Percentiles rank a stretch among this genome's conserved stretches.
Evolutionary conservation across 2,113 vertebrate species (phyloP).

Genomic region (Lepisosteus osseus): DNA sequence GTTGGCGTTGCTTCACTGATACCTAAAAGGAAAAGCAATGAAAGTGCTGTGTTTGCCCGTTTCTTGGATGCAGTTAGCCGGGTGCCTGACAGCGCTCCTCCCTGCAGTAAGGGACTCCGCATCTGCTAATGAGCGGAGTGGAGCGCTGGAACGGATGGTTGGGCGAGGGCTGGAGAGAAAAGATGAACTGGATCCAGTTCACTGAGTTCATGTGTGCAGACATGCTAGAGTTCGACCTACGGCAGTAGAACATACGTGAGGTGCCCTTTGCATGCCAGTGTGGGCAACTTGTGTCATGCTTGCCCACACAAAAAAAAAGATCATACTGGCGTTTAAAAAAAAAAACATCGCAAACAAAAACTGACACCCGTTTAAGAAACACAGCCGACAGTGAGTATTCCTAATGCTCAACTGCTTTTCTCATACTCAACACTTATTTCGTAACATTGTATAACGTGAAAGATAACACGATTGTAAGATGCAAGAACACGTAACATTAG

Average conservation of each 20-base stretch:
- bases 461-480: too few species aligned
- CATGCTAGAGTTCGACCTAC: neutral
- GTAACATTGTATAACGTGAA: too few species aligned
- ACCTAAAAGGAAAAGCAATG: neutral
- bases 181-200: neutral
- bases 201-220: too few species aligned
- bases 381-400: too few species aligned
- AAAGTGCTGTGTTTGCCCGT: slow-evolving; percentile 11
- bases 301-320: neutral
- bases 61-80: slow-evolving; percentile 16
- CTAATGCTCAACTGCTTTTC: too few species aligned
- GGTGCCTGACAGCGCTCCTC: slow-evolving; percentile 21
- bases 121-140: slow-evolving; percentile 13
- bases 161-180: neutral
- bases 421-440: too few species aligned
- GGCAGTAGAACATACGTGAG: neutral
- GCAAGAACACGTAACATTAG: too few species aligned
- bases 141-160: neutral
- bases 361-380: too few species aligned
- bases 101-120: slow-evolving; percentile 20
- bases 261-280: neutral
- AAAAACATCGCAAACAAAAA: slow-evolving; percentile 7
- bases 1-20: neutral
- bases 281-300: too few species aligned
- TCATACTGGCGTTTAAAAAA: neutral